phyloP scores from a whole-genome alignment of 2,888 invertebrate species.

The Teinopalpus imperialis region DNA sequence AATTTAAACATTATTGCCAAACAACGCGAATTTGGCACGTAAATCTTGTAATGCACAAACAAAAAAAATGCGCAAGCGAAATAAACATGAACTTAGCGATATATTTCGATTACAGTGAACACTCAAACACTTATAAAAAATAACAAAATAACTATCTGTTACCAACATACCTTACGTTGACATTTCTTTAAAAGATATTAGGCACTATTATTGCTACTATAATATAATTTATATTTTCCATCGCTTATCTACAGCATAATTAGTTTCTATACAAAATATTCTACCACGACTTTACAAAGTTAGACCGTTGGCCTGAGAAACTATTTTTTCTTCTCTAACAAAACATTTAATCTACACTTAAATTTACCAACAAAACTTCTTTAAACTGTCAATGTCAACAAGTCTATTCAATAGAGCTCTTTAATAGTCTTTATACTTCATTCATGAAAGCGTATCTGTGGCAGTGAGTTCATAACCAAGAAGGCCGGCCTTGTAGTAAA shows the following conservation, averaged over 20 bases:
- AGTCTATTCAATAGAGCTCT: conserved; percentile 36
- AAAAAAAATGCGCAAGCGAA: conserved; percentile 39
- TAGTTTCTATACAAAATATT: conserved; percentile 75
- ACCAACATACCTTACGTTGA: conserved; percentile 49
- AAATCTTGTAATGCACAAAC: conserved; percentile 43
- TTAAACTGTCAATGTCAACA: conserved; percentile 34
- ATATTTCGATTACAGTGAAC: conserved; percentile 47
- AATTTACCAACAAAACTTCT: conserved; percentile 56
- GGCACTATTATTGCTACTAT: conserved; percentile 81
- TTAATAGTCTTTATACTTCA: conserved; percentile 7
- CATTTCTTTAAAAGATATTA: conserved; percentile 75
- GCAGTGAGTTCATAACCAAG: conserved; percentile 70
- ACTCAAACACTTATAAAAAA: conserved; percentile 71
- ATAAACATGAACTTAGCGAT: conserved; percentile 46
- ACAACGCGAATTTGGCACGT: conserved; percentile 66
- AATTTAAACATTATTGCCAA: conserved; percentile 50
- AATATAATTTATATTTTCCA: conserved; percentile 66
- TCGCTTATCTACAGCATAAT: conserved; percentile 76
- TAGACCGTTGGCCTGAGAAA: conserved; percentile 62
- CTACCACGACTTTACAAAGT: conserved; percentile 73
- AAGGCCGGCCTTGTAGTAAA: conserved; percentile 67
- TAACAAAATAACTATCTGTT: conserved; percentile 70
- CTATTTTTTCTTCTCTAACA: conserved; percentile 63
- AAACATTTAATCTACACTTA: conserved; percentile 71
- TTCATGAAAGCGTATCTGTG: background rate